Evolutionary conservation across 2,888 invertebrate species (phyloP).

Genomic region (Cyclophora albipunctata): DNA sequence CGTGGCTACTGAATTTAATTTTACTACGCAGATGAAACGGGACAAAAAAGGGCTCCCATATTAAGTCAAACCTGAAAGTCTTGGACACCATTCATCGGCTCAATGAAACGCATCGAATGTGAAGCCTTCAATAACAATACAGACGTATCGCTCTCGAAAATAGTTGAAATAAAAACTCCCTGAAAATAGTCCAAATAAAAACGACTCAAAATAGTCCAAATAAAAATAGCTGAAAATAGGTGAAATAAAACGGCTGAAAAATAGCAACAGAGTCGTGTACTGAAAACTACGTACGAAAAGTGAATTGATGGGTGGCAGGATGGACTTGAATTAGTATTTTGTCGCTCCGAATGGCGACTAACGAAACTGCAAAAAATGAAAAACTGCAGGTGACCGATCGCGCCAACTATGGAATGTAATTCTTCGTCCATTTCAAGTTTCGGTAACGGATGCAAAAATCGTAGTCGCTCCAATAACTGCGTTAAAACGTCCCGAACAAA

Average conservation of each 20-base stretch:
- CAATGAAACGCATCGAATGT: too few species aligned
- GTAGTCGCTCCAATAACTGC: too few species aligned
- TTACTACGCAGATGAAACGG: too few species aligned
- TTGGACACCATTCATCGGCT: too few species aligned
- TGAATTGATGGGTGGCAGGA: slow-evolving; percentile 27
- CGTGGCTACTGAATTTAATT: too few species aligned
- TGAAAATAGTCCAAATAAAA: slow-evolving; percentile 4
- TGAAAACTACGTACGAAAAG: slow-evolving; percentile 20
- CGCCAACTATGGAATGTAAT: slow-evolving; percentile 4
- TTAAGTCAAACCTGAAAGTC: too few species aligned
- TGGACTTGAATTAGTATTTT: slow-evolving; percentile 15
- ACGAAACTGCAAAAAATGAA: slow-evolving; percentile 9
- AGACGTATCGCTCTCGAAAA: neutral
- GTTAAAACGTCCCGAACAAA: too few species aligned
- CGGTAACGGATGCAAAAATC: too few species aligned
- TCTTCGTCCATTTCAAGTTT: neutral
- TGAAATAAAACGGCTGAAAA: slow-evolving; percentile 29
- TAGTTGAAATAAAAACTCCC: slow-evolving; percentile 6
- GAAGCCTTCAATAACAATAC: too few species aligned
- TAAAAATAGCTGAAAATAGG: slow-evolving; percentile 15
- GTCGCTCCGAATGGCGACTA: slow-evolving; percentile 9
- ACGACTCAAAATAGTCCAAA: slow-evolving; percentile 15
- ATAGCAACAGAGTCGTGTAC: slow-evolving; percentile 27
- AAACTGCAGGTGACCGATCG: slow-evolving; percentile 10
- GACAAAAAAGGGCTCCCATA: too few species aligned